phyloP scores from a whole-genome alignment of 2,888 invertebrate genomes.

The Flabesymbios commensalis region DNA sequence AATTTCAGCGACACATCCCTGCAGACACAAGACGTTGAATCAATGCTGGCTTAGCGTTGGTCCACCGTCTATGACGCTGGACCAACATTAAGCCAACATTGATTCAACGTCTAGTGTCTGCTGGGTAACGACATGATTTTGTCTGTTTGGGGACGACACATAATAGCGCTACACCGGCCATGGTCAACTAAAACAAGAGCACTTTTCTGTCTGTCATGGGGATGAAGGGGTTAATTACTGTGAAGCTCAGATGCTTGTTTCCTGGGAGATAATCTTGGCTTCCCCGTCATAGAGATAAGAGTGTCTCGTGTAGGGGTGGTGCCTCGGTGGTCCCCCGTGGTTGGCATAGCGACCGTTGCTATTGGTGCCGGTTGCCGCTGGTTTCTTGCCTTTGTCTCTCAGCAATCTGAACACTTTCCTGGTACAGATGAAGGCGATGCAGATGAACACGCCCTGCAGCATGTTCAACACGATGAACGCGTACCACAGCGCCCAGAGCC shows the following conservation, averaged over 20 bases:
- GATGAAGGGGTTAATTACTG: too few species aligned
- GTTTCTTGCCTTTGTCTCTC: neutral
- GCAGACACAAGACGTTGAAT: too few species aligned
- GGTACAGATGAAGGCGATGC: slow-evolving; percentile 49
- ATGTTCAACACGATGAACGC: slow-evolving; percentile 63
- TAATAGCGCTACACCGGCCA: too few species aligned
- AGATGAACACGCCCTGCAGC: slow-evolving; percentile 68
- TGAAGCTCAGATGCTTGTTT: slow-evolving; percentile 6
- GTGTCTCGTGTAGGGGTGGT: neutral
- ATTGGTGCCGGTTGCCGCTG: neutral
- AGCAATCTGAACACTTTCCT: slow-evolving; percentile 39
- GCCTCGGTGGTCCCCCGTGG: neutral
- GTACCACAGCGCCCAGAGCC: slow-evolving; percentile 59
- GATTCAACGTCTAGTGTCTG: too few species aligned
- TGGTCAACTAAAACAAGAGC: too few species aligned
- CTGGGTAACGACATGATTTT: too few species aligned
- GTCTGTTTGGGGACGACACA: too few species aligned
- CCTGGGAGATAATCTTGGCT: neutral
- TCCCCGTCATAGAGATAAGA: neutral
- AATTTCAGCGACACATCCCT: too few species aligned
- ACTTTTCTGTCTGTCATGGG: too few species aligned
- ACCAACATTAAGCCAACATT: too few species aligned
- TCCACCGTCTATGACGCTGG: too few species aligned
- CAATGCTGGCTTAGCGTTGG: too few species aligned
- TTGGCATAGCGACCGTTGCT: neutral